These are phyloP conservation scores for Heteractis magnifica DNA, from an alignment of 92 coral and sea anemone species.

Conservation along the genomic window DNA sequence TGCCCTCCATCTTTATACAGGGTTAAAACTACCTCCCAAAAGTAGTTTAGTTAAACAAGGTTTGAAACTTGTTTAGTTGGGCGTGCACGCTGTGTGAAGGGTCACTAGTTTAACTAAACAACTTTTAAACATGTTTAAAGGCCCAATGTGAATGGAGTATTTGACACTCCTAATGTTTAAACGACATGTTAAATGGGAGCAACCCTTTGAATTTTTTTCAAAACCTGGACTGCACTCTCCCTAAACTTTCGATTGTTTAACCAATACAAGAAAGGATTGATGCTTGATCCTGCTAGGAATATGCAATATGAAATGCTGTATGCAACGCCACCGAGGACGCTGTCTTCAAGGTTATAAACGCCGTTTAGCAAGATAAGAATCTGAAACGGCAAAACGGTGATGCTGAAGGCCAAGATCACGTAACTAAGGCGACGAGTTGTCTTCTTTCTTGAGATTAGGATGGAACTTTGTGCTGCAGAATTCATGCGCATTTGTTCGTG, in stretches of 20 bases:
- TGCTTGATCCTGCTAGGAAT: slow-evolving; percentile 26
- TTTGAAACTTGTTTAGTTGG: no score
- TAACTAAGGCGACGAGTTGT: slow-evolving; percentile 11
- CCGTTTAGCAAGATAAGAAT: background rate
- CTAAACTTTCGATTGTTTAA: slow-evolving; percentile 20
- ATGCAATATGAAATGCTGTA: background rate
- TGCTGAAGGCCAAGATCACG: slow-evolving; percentile 24
- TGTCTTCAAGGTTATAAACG: background rate
- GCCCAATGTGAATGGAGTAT: no score
- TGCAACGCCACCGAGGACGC: background rate
- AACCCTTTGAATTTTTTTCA: background rate
- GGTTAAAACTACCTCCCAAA: no score
- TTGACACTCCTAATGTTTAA: no score
- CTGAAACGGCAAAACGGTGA: slow-evolving; percentile 16
- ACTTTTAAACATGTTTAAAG: no score
- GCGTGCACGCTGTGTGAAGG: no score
- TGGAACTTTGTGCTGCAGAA: background rate
- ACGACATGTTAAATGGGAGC: no score
- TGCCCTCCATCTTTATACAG: no score
- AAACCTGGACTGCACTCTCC: background rate
- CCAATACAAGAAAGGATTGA: slow-evolving; percentile 41
- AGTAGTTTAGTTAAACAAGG: no score
- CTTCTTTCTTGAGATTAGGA: background rate
- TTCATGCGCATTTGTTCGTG: background rate
- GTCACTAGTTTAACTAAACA: no score